Evolutionary conservation across 2,113 vertebrate genomes (phyloP), one percentile per base, ranked within the genome.

Genomic region (Heterochromis multidens): DNA sequence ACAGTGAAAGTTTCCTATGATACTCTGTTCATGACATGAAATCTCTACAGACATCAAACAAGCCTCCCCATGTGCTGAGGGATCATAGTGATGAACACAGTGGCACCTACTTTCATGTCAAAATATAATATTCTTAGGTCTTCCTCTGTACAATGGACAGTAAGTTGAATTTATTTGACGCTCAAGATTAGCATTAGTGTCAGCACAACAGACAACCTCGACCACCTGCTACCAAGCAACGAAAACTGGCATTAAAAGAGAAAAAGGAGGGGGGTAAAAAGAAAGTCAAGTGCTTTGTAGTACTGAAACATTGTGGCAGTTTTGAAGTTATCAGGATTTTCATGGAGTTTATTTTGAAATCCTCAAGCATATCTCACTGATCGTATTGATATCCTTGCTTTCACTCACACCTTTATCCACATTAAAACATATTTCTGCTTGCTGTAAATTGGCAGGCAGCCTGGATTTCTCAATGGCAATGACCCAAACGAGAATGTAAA

Each of bases 181-280:
- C 77, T 56, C 33, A 52, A 92, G 93, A 95, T 95, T 94, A 94
- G 91, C 88, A 94, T 95, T 94, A 95, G 82, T 61, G 93, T 95
- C 93, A 95, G 76, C 82, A 81, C 58, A 43, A 56, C 33, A 89
- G 89, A 92, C 87, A 94, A 88, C 87, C 86, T 88, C 79, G 82
- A 88, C 88, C 87, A 93, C 87, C 60, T 74, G 77, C 90, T 77
- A 81, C 60, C 49, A 54, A 31, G 79, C 74, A 74, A 77, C 2
- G 21, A 81, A 77, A 87, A 86, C 58, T 37, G 67, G 79, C 49
- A 65, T 87, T 57, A 84, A 88, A 63, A 9, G 37, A 25, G 49
- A 58, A 59, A 77, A 35, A 19, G 54, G 23, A 40, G 3, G 27
- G 14, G 54, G 12, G 52, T 2, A n/a, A 52, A 33, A 56, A 77